A percentile compares a stretch with the other conserved stretches of the same genome.
Evolutionary conservation across 23 tunicate species (phyloP).

Genomic region (Trididemnum clinides): DNA sequence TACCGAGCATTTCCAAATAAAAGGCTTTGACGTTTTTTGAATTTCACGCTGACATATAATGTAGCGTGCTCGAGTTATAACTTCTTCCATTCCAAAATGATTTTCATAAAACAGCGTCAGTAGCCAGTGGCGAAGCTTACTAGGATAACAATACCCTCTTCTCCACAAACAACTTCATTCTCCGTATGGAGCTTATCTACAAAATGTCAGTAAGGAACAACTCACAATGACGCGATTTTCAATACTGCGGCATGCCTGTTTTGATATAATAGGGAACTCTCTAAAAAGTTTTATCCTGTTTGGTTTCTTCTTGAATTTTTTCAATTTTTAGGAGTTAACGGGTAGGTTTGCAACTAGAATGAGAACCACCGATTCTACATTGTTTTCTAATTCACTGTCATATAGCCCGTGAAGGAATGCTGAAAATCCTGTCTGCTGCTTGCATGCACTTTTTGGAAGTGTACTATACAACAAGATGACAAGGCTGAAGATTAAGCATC

Average conservation of each 20-base stretch:
- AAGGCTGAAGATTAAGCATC: slow-evolving; percentile 38
- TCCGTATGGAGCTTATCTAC: background rate
- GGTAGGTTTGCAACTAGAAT: background rate
- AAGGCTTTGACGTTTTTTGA: no score
- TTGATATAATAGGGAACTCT: background rate
- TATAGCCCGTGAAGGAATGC: background rate
- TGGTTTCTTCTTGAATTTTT: background rate
- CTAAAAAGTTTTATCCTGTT: background rate
- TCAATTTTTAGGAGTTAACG: background rate
- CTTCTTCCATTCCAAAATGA: background rate
- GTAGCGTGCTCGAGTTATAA: no score
- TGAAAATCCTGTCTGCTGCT: slow-evolving; percentile 27
- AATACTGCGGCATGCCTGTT: background rate
- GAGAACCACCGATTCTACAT: background rate
- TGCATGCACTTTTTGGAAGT: background rate
- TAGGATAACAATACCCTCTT: background rate
- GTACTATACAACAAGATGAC: background rate
- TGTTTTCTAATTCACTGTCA: background rate
- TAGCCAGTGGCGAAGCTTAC: background rate
- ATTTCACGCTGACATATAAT: no score
- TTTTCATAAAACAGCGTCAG: background rate
- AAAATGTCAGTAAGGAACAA: background rate
- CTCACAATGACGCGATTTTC: background rate
- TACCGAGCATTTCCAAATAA: no score
- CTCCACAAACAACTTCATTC: background rate